A percentile compares a stretch with the other conserved stretches of the same genome.
These are phyloP conservation scores for Chionis minor DNA, from an alignment of 2,113 vertebrate species.

Conservation along the genomic window DNA sequence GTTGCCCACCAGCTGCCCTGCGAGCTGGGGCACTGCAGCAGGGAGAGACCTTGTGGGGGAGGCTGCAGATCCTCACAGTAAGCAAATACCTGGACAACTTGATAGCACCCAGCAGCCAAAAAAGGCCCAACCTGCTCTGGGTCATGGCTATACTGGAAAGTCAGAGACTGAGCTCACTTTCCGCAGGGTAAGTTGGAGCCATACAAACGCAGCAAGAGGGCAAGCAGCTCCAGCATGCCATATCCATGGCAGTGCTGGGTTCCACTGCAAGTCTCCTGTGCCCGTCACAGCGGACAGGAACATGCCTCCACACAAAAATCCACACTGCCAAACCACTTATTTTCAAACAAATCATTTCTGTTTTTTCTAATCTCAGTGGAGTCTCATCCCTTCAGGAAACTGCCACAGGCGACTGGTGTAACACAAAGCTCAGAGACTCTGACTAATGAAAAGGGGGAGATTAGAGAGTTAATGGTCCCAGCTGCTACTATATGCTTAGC, in stretches of 20 bases:
- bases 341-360: background rate
- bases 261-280: background rate
- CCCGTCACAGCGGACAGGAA: background rate
- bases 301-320: background rate
- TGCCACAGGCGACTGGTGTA: background rate
- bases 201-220: rapidly evolving
- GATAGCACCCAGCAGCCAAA: background rate
- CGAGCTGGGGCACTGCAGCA: background rate
- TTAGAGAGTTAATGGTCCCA: constrained; percentile 20
- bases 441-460: background rate
- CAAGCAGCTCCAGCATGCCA: background rate
- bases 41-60: background rate
- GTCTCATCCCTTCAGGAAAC: background rate
- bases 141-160: background rate
- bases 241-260: rapidly evolving
- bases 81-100: background rate
- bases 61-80: background rate
- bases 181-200: background rate
- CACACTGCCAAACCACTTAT: background rate
- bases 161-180: background rate
- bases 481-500: background rate
- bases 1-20: background rate
- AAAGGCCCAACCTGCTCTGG: background rate
- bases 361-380: background rate
- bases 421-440: background rate